Base-by-base conservation (phyloP, 2,797 vertebrate genomes). In the Centropyge bicolor region DNA sequence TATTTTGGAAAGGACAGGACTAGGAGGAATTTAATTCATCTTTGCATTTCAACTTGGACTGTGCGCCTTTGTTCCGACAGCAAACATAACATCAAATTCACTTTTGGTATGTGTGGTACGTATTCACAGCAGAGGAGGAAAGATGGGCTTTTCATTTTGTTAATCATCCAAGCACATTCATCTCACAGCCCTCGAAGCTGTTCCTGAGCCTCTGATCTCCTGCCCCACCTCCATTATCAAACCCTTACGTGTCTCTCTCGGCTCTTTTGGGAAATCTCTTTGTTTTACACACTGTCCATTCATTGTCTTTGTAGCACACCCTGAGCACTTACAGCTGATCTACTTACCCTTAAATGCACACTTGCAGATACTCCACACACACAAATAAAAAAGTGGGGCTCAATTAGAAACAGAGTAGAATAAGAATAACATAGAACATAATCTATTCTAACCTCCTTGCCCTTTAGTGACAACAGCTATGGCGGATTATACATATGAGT, bases 371-470 rank as follows among this genome's bases (percentile, higher is more conserved):
- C 0, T 24, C n/a, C 40, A 22, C 9, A 49, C 16, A 36, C 56
- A 66, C 64, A 64, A 43, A 65, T 20, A 61, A n/a, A 52, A 65
- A 14, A 13, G 16, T 22, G 46, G 9, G 3, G 61, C 22, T 54
- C n/a, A 41, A 9, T 19, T 24, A 10, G 16, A 71, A 35, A 43
- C 20, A 43, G 38, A 49, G 49, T 11, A 24, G 20, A 69, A 80
- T 65, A 74, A 11, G 24, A 79, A 72, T 75, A n/a, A n/a, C n/a
- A 22, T 59, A n/a, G n/a, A n/a, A n/a, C n/a, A 79, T 82, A 55
- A 70, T 75, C 51, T 70, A 65, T 74, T 74, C 78, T 45, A 68
- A 76, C 84, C 75, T 51, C 20, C 19, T 19, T 16, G 17, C 16
- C 6, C 12, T 59, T 46, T 16, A n/a, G 16, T 20, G 62, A 36